Evolutionary conservation across 2,888 invertebrate species (phyloP).

Genomic region (Zeuzera pyrina): DNA sequence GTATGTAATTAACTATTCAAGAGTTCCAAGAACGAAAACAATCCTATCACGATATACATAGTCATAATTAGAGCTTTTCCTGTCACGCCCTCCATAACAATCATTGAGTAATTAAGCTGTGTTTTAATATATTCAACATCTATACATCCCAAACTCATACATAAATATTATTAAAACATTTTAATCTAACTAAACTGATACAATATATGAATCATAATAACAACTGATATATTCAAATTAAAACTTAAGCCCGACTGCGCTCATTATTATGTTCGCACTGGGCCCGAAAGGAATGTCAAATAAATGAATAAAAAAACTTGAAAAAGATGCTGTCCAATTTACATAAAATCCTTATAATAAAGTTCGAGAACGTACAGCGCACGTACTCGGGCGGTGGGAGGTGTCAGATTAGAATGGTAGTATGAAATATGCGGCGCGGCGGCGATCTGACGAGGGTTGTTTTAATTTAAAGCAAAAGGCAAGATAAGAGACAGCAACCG

Average conservation of each 20-base stretch:
- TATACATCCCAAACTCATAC: too few relatives aligned
- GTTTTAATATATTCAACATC: too few relatives aligned
- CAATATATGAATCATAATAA: too few relatives aligned
- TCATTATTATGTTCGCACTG: constrained; percentile 34
- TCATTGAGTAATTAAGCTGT: too few relatives aligned
- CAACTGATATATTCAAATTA: too few relatives aligned
- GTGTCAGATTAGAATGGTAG: constrained; percentile 31
- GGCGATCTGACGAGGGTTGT: constrained; percentile 36
- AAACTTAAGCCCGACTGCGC: constrained; percentile 3
- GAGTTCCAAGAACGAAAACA: too few relatives aligned
- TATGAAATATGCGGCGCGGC: constrained; percentile 45
- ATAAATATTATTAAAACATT: too few relatives aligned
- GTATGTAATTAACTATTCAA: too few relatives aligned
- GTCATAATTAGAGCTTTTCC: too few relatives aligned
- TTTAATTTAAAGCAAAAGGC: constrained; percentile 60
- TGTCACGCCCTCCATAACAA: too few relatives aligned
- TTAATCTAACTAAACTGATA: too few relatives aligned
- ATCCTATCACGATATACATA: too few relatives aligned
- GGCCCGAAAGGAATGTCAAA: constrained; percentile 33
- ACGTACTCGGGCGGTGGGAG: constrained; percentile 18
- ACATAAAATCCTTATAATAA: constrained; percentile 51
- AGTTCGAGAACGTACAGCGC: constrained; percentile 19
- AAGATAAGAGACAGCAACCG: constrained; percentile 8
- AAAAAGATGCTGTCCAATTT: constrained; percentile 40
- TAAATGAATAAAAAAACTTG: constrained; percentile 22